Conservation (phyloP, 2,888 invertebrate genomes). For the Neoaliturus tenellus region DNA sequence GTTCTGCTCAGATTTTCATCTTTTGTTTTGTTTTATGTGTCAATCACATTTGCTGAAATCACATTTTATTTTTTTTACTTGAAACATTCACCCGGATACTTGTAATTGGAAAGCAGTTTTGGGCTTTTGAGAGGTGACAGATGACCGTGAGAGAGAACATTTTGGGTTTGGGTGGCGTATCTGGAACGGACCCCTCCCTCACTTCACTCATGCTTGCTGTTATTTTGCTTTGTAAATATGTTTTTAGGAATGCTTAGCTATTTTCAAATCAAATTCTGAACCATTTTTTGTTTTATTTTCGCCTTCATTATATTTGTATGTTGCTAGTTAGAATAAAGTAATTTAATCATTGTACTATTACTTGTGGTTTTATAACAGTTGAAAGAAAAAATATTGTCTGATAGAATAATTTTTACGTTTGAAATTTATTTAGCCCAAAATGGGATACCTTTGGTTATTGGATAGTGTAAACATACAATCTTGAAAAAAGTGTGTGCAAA, state of each 20-base stretch:
- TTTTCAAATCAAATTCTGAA: neutral
- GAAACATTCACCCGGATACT: neutral
- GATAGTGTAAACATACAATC: no score
- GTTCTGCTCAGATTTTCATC: neutral
- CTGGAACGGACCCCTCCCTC: slow-evolving; percentile 53
- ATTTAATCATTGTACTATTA: no score
- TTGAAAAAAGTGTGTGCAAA: no score
- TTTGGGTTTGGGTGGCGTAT: neutral
- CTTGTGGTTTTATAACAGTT: no score
- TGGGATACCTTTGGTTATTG: no score
- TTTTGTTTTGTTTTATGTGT: neutral
- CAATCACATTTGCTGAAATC: neutral
- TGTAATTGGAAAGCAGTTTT: neutral
- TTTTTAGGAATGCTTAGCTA: slow-evolving; percentile 42
- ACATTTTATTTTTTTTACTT: neutral
- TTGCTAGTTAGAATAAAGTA: neutral
- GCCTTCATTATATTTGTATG: neutral
- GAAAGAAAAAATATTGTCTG: no score
- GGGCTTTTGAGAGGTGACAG: neutral
- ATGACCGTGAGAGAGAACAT: neutral
- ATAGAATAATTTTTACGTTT: no score
- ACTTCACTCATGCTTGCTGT: slow-evolving; percentile 54
- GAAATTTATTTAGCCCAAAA: no score
- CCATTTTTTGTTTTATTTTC: neutral
- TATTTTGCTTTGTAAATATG: slow-evolving; percentile 51